Conservation (phyloP, 2,888 invertebrate species). For the Cheilosia impressa region DNA sequence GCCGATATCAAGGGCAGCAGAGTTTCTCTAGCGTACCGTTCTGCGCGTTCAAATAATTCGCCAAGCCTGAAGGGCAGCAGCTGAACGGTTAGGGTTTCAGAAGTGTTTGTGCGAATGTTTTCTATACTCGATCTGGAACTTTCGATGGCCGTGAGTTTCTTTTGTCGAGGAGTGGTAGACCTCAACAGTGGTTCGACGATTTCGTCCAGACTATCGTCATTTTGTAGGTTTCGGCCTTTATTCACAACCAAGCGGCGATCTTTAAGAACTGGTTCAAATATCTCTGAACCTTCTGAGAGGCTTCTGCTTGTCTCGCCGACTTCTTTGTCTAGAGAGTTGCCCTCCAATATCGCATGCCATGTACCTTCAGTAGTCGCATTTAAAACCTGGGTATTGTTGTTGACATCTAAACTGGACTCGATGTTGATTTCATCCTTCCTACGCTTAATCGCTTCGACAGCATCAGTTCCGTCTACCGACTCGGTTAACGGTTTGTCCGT, state of each 20-base stretch:
- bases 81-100: slow-evolving; percentile 87
- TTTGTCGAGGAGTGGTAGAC: slow-evolving; percentile 85
- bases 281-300: slow-evolving; percentile 79
- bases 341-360: slow-evolving; percentile 85
- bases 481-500: slow-evolving; percentile 49
- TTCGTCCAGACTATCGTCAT: slow-evolving; percentile 84
- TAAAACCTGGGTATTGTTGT: slow-evolving; percentile 79
- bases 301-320: slow-evolving; percentile 81
- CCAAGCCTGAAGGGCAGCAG: slow-evolving; percentile 91
- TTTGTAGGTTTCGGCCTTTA: slow-evolving; percentile 80
- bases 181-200: slow-evolving; percentile 90
- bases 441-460: slow-evolving; percentile 81
- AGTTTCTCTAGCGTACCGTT: slow-evolving; percentile 91
- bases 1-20: slow-evolving; percentile 90
- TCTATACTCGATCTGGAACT: slow-evolving; percentile 25
- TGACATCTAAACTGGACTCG: slow-evolving; percentile 82
- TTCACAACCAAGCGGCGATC: slow-evolving; percentile 79
- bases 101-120: slow-evolving; percentile 77
- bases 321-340: slow-evolving; percentile 84
- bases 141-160: slow-evolving; percentile 84
- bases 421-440: slow-evolving; percentile 83
- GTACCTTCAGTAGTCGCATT: slow-evolving; percentile 82
- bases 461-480: slow-evolving; percentile 77
- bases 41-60: slow-evolving; percentile 91
- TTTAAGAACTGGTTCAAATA: slow-evolving; percentile 86